phyloP scores from a whole-genome alignment of 92 coral and sea anemone species.

The Epizoanthus ramosus region DNA sequence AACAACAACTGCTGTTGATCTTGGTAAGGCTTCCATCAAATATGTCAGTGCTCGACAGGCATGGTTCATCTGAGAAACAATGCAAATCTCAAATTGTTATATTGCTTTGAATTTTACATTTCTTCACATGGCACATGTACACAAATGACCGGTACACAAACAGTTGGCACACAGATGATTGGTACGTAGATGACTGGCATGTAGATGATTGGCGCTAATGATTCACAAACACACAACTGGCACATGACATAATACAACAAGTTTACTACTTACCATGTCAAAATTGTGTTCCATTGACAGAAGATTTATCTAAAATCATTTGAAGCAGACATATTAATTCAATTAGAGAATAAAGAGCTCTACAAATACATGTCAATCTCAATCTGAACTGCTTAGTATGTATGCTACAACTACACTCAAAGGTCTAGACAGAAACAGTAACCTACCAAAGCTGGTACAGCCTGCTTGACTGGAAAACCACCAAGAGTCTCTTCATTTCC shows the following conservation, averaged over 20 bases:
- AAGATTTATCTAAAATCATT: slow-evolving; percentile 73
- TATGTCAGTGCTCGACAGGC: slow-evolving; percentile 99
- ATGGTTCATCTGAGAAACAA: slow-evolving; percentile 81
- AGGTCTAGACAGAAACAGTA: not conserved
- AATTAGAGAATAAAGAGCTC: not conserved
- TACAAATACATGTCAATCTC: not conserved
- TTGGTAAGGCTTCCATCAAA: slow-evolving; percentile 98
- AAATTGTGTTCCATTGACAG: slow-evolving; percentile 98
- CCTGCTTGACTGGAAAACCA: slow-evolving; percentile 97
- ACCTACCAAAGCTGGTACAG: slow-evolving; percentile 98
- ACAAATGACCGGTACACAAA: too few species aligned
- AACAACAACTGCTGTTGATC: slow-evolving; percentile 94
- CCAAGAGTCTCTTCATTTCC: slow-evolving; percentile 99
- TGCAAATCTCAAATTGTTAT: not conserved
- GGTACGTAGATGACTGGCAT: too few species aligned
- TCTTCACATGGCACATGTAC: too few species aligned
- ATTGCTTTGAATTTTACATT: too few species aligned
- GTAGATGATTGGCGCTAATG: not conserved
- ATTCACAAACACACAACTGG: not conserved
- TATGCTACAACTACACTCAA: not conserved
- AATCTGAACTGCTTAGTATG: not conserved
- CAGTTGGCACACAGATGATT: too few species aligned
- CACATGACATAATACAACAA: not conserved
- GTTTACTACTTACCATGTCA: slow-evolving; percentile 83
- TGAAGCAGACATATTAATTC: not conserved